A percentile compares a stretch with the other conserved stretches of the same genome.
These are phyloP conservation scores for Epinephelus lanceolatus DNA, from an alignment of 2,113 vertebrate species.

Conservation along the genomic window DNA sequence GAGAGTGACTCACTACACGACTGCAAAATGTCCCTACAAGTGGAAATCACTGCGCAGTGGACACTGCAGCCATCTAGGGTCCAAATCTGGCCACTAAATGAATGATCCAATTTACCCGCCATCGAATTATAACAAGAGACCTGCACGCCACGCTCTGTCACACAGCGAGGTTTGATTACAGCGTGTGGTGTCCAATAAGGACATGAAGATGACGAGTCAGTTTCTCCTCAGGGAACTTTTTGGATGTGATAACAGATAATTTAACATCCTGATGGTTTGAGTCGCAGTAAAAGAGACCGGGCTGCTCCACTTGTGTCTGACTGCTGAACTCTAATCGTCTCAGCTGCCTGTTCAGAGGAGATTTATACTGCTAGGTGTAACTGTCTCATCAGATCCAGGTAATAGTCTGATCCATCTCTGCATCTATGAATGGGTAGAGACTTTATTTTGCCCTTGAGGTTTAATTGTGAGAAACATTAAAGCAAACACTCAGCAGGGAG, in stretches of 20 bases:
- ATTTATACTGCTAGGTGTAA: conserved; percentile 31
- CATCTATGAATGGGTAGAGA: not conserved
- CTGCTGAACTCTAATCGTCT: conserved; percentile 13
- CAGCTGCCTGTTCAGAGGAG: conserved; percentile 5
- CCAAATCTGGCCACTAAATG: conserved; percentile 34
- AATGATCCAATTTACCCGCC: conserved; percentile 22
- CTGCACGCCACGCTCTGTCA: conserved; percentile 58
- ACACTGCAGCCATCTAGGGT: conserved; percentile 20
- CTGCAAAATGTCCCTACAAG: not conserved
- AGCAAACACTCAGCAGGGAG: conserved; percentile 40
- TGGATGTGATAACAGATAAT: not conserved
- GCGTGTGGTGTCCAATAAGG: not conserved
- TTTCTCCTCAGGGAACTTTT: conserved; percentile 34
- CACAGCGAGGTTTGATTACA: conserved; percentile 49
- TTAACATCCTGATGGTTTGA: conserved; percentile 30
- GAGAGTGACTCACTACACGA: not conserved
- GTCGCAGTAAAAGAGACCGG: not conserved
- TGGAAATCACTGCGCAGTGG: not conserved
- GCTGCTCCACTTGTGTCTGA: conserved; percentile 7
- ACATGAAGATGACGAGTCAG: conserved; percentile 10
- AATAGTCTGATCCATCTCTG: conserved; percentile 42
- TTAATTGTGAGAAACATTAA: conserved; percentile 57
- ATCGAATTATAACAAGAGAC: conserved; percentile 18
- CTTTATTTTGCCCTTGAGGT: conserved; percentile 23
- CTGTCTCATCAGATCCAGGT: conserved; percentile 20